Conservation (phyloP, 35 echinoderm and acorn worm species). For the Heliocidaris tuberculata region DNA sequence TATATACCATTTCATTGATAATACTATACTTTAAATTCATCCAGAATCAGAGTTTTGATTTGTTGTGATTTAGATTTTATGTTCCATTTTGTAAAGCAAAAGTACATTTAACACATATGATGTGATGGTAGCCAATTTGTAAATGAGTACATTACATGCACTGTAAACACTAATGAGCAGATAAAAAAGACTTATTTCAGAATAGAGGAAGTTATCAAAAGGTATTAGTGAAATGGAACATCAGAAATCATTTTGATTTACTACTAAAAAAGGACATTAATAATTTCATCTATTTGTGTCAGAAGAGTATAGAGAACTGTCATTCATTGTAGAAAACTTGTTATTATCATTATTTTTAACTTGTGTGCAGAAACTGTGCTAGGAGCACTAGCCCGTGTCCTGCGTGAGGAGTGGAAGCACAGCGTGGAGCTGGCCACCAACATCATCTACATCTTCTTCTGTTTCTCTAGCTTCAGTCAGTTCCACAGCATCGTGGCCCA, state of each 20-base stretch:
- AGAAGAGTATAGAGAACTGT: too few species aligned
- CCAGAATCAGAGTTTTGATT: too few species aligned
- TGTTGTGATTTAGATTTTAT: too few species aligned
- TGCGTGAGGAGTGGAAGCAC: constrained; percentile 98
- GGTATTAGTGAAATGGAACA: background rate
- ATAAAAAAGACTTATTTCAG: background rate
- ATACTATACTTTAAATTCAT: too few species aligned
- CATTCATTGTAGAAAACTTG: too few species aligned
- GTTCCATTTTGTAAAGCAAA: too few species aligned
- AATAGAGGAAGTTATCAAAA: background rate
- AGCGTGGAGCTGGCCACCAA: constrained; percentile 98
- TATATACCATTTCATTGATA: too few species aligned
- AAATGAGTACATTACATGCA: background rate
- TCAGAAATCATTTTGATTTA: too few species aligned
- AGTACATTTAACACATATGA: too few species aligned
- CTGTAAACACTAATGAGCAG: background rate
- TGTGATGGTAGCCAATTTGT: too few species aligned
- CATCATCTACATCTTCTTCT: constrained; percentile 99
- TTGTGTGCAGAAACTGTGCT: constrained; percentile 88
- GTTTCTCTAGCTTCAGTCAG: constrained; percentile 96
- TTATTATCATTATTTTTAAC: background rate
- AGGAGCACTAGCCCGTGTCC: constrained; percentile 85
- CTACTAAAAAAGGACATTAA: too few species aligned
- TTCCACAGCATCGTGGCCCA: constrained; percentile 94
- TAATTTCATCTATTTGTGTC: background rate